Percentiles rank a stretch among this genome's conserved stretches.
Conservation (phyloP, 2,888 invertebrate genomes). For the Nomada goodeniana region DNA sequence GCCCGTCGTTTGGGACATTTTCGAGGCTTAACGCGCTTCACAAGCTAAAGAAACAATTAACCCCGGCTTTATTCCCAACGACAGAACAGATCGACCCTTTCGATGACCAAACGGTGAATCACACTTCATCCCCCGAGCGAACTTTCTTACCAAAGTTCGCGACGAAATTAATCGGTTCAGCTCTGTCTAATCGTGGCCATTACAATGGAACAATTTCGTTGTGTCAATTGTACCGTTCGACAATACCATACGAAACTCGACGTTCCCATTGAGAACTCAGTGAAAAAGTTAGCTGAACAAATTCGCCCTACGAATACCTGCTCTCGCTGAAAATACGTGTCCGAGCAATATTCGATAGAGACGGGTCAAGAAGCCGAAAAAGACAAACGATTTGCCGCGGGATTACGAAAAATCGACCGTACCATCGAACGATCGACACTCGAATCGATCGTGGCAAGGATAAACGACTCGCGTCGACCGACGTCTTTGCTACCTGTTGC, state of each 20-base stretch:
- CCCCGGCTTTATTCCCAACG: conserved; percentile 27
- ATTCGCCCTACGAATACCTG: no score
- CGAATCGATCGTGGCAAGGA: background rate
- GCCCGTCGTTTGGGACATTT: conserved; percentile 66
- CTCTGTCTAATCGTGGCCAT: background rate
- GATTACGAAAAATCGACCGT: background rate
- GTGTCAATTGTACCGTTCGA: no score
- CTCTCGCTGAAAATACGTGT: background rate
- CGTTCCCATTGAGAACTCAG: no score
- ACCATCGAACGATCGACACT: background rate
- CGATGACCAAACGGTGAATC: conserved; percentile 24
- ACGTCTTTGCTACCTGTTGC: conserved; percentile 68
- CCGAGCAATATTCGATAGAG: background rate
- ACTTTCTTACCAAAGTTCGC: background rate
- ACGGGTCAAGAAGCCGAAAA: background rate
- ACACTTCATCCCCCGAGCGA: background rate
- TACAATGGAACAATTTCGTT: background rate
- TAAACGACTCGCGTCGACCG: background rate
- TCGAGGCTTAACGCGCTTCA: conserved; percentile 71
- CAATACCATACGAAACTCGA: no score
- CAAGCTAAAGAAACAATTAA: conserved; percentile 40
- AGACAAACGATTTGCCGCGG: background rate
- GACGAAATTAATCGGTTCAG: background rate
- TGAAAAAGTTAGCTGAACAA: no score
- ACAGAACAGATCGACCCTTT: conserved; percentile 11